phyloP scores from a whole-genome alignment of 2,797 vertebrate genomes.

The Argyrosomus regius region DNA sequence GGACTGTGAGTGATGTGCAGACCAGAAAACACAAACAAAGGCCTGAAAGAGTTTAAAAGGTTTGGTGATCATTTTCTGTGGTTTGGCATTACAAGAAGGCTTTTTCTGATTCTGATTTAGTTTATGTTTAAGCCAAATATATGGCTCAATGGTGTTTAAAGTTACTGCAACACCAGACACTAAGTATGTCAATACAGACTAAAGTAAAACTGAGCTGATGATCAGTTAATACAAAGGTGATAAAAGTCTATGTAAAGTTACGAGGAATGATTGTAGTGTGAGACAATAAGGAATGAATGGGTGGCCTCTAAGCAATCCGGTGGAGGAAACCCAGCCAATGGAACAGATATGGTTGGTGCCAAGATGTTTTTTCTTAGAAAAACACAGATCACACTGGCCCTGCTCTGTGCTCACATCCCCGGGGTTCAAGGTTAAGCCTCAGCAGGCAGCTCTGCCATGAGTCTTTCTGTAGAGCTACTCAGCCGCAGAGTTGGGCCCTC shows the following conservation, averaged over 20 bases:
- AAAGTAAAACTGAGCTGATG: not conserved
- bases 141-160: not conserved
- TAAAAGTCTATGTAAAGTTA: not conserved
- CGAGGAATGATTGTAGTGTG: not conserved
- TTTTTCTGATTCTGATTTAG: not conserved
- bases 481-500: constrained; percentile 32
- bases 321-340: constrained; percentile 44
- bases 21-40: not conserved
- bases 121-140: constrained; percentile 3
- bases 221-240: not conserved
- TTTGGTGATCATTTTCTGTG: not conserved
- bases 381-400: constrained; percentile 12
- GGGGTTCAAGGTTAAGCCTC: constrained; percentile 48
- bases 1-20: not conserved
- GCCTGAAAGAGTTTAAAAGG: not conserved
- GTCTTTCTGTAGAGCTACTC: constrained; percentile 37
- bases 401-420: constrained; percentile 28
- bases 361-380: constrained; percentile 16
- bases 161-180: not conserved
- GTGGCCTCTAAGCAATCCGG: constrained; percentile 9
- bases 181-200: not conserved
- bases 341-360: constrained; percentile 47
- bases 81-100: too few species aligned
- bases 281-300: constrained; percentile 31
- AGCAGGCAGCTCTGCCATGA: constrained; percentile 43